These are phyloP conservation scores for Drosophila jambulina DNA, from an alignment of 1,140 invertebrate genomes.

Conservation along the genomic window DNA sequence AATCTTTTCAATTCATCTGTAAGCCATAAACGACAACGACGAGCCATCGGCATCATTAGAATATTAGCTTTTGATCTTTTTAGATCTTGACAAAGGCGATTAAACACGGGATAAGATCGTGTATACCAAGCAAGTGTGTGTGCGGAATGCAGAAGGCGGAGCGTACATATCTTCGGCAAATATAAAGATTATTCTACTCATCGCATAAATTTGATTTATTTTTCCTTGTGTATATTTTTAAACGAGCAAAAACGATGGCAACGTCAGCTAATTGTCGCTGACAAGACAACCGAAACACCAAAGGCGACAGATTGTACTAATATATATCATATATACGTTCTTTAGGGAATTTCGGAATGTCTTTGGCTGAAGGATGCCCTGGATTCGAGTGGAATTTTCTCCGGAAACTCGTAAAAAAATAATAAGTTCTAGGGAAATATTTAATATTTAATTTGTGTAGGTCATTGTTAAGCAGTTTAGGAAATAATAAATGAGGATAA, in stretches of 20 bases:
- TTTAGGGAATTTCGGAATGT: background rate
- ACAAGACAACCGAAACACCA: slow-evolving; percentile 51
- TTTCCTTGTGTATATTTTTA: slow-evolving; percentile 68
- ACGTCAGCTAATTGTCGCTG: slow-evolving; percentile 75
- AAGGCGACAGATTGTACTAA: slow-evolving; percentile 19
- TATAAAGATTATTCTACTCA: slow-evolving; percentile 36
- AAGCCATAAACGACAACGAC: slow-evolving; percentile 18
- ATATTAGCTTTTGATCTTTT: slow-evolving; percentile 47
- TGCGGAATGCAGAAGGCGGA: slow-evolving; percentile 12
- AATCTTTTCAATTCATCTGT: slow-evolving; percentile 43
- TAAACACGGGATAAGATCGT: slow-evolving; percentile 32
- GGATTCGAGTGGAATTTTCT: background rate
- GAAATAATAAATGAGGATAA: background rate
- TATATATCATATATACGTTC: slow-evolving; percentile 10
- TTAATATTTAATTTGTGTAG: background rate
- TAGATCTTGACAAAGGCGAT: slow-evolving; percentile 34
- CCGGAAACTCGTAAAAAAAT: background rate
- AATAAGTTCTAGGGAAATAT: background rate
- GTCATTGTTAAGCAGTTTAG: background rate
- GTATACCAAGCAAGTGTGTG: slow-evolving; percentile 51
- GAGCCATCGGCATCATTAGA: slow-evolving; percentile 40
- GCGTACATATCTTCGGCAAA: slow-evolving; percentile 27
- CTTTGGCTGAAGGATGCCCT: slow-evolving; percentile 13
- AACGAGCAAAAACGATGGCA: slow-evolving; percentile 46
- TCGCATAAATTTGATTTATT: slow-evolving; percentile 80